Conservation (phyloP, 35 echinoderm and acorn worm genomes). For the Diadema setosum region DNA sequence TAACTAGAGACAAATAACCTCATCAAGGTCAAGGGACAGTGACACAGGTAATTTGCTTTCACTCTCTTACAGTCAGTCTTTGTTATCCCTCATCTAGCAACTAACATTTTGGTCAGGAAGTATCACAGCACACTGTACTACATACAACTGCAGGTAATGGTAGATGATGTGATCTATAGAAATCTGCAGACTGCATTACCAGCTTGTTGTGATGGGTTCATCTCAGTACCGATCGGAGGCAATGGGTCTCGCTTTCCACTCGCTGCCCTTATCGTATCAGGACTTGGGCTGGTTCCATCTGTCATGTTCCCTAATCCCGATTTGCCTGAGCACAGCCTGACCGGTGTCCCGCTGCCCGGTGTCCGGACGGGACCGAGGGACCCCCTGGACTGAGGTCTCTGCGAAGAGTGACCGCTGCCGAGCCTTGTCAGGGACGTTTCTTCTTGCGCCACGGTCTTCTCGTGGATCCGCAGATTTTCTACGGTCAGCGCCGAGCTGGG, state of each 20-base stretch:
- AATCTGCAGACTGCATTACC: neutral
- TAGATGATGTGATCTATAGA: too few species aligned
- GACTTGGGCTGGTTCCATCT: neutral
- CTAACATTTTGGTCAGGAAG: too few species aligned
- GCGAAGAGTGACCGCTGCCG: neutral
- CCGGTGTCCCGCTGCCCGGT: conserved; percentile 23
- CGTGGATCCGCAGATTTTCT: conserved; percentile 72
- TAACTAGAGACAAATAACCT: too few species aligned
- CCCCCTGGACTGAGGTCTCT: conserved; percentile 16
- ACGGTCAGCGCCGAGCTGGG: conserved; percentile 65
- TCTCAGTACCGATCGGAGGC: conserved; percentile 56
- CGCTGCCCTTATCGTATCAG: conserved; percentile 47
- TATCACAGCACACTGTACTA: too few species aligned
- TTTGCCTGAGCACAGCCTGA: neutral
- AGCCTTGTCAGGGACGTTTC: conserved; percentile 20
- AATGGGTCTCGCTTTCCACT: conserved; percentile 67
- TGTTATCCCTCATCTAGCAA: too few species aligned
- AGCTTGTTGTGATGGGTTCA: neutral
- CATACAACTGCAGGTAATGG: too few species aligned
- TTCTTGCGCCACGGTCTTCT: conserved; percentile 40
- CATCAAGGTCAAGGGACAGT: too few species aligned
- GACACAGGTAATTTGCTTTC: too few species aligned
- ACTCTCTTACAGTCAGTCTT: too few species aligned
- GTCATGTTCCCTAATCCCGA: neutral
- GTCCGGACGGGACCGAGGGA: conserved; percentile 65